Evolutionary conservation across 2,888 invertebrate genomes (phyloP), one percentile per base, ranked within the genome.

Genomic region (Plemyria rubiginata): DNA sequence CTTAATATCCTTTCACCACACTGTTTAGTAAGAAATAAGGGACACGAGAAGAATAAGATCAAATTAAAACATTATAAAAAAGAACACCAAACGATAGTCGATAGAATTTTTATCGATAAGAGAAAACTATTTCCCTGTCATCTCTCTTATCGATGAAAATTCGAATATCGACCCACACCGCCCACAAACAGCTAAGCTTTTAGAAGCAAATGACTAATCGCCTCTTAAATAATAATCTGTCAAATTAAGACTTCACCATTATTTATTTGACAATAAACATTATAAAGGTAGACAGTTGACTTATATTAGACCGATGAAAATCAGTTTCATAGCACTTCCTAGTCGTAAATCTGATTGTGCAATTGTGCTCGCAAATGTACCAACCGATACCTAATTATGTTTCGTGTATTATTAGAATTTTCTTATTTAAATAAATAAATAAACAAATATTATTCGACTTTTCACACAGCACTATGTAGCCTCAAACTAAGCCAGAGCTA

Each of bases 261-360:
- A 66, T 65, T 67, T 62, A 70, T 65, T 57, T 61, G 70, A 69
- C 70, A 61, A 60, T 64, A 55, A 64, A 68, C 68, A 66, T 62
- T 60, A 67, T 57, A 70, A 67, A 68, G 66, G 67, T 60, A 65
- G 70, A 60, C 65, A 66, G 61, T 70, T 64, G 70, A 68, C 66
- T 58, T 64, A 66, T 66, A 72, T 70, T 71, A 67, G 66, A 64
- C 70, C 70, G 78, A 76, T 74, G 71, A 77, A 74, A 77, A 76
- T 79, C 74, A 61, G 66, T 67, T 79, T 80, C 77, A 82, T 79
- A 76, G 70, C 78, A 70, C 83, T 84, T 85, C 81, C 84, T 76
- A 65, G 82, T 79, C 69, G 77, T 85, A 82, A 85, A 83, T 85
- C 76, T 70, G 63, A 65, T 67, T 63, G 65, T 58, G 67, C 70